Conservation (phyloP, 2,797 vertebrate genomes). For the Manis crassicaudata region DNA sequence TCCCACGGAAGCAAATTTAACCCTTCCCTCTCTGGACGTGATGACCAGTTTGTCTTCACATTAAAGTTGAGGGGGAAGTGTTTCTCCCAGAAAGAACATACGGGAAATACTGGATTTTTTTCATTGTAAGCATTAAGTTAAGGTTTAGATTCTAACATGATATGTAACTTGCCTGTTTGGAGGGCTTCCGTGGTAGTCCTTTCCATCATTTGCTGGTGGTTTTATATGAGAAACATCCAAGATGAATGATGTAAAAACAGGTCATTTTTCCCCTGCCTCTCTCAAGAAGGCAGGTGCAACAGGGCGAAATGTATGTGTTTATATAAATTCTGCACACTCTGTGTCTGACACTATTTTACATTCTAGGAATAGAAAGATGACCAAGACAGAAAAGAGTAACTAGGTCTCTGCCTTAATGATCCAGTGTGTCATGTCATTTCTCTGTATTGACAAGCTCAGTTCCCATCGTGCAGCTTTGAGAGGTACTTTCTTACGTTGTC, state of each 20-base stretch:
- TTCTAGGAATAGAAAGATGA: not conserved
- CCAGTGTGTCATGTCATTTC: not conserved
- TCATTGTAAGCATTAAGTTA: not conserved
- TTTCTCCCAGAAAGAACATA: not conserved
- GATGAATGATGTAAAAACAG: no score
- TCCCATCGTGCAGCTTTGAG: not conserved
- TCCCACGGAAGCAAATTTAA: not conserved
- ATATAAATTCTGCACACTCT: not conserved
- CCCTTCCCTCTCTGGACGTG: not conserved
- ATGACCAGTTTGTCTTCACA: not conserved
- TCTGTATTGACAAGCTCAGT: not conserved
- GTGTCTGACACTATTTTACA: not conserved
- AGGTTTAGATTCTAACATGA: not conserved
- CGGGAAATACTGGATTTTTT: not conserved
- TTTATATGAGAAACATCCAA: not conserved
- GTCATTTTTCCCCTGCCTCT: not conserved
- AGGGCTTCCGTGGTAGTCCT: not conserved
- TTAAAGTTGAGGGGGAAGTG: not conserved
- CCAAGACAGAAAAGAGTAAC: not conserved
- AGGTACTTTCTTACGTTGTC: no score
- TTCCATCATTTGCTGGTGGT: not conserved
- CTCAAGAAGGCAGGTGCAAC: not conserved
- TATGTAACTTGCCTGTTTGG: not conserved
- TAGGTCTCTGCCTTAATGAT: not conserved
- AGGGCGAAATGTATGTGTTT: not conserved